These are phyloP conservation scores for Sebastes glaucus DNA, from an alignment of 2,797 vertebrate species.

Conservation along the genomic window DNA sequence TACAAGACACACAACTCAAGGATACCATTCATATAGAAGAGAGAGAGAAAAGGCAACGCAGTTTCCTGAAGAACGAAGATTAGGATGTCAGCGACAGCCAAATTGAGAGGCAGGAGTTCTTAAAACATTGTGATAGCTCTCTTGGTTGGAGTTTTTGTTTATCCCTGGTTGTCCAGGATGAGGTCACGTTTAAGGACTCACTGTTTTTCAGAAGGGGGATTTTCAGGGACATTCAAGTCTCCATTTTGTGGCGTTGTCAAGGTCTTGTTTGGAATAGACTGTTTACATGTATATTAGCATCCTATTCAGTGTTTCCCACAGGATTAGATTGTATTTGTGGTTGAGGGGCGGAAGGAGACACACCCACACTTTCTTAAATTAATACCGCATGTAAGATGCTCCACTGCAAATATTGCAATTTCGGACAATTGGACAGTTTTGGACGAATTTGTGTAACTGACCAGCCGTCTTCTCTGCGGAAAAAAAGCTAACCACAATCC, in stretches of 20 bases:
- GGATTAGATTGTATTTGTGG: neutral
- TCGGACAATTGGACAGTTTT: neutral
- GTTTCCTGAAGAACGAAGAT: neutral
- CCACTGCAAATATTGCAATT: neutral
- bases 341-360: neutral
- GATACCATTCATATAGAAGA: neutral
- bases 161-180: neutral
- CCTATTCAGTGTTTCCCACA: neutral
- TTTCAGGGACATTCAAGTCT: neutral
- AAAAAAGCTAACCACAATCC: neutral
- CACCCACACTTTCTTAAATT: neutral
- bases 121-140: neutral
- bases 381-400: neutral
- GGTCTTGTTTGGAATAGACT: slow-evolving; percentile 1
- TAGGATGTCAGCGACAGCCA: neutral
- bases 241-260: neutral
- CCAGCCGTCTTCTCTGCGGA: neutral
- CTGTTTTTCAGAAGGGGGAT: neutral
- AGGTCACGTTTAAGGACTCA: neutral
- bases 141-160: slow-evolving; percentile 4
- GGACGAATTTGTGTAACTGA: neutral
- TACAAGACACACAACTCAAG: neutral
- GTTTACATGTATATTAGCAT: neutral
- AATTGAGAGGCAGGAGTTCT: neutral
- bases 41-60: neutral